Base-by-base conservation (phyloP, 2,113 vertebrate species). In the Gambusia affinis region DNA sequence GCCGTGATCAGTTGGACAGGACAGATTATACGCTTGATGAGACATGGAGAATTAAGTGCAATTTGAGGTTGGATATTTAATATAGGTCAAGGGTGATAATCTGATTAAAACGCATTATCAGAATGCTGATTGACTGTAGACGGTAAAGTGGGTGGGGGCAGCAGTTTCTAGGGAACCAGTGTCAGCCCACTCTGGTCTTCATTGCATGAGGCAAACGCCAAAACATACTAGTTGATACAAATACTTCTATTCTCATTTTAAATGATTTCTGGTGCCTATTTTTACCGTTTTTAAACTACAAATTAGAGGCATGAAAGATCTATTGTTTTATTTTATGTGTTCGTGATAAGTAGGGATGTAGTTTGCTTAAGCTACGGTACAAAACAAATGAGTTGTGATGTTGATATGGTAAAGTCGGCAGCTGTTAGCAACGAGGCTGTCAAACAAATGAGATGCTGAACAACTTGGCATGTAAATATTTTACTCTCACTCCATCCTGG, bases 31-130 rank as follows among this genome's bases (percentile, higher is more conserved):
- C 68, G 76, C 65, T 86, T 71, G 72, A n/a, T 82, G 69, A 81
- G 60, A 83, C 57, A 51, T 11, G 47, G 27, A 78, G 70, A 83
- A 79, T 83, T 79, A 54, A 80, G 77, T 73, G 87, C 67, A 82
- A 64, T 88, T 60, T 80, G 60, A 82, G 79, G 79, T 67, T 79
- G 72, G 83, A 80, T 84, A 81, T 74, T 86, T 88, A 80, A 87
- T 85, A 81, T 91, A 76, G 87, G 81, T 90, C 87, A 85, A 0
- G 70, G 80, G 70, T 75, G 65, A 75, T 91, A 87, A 90, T 89
- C 84, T 83, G 83, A 92, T 88, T 85, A 83, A 80, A 85, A 87
- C 75, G 68, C 62, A 65, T 68, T 67, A 77, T 28, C 35, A 64
- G 68, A 27, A 27, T 70, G 67, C 69, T 71, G 79, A 76, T 69